Evolutionary conservation across 2,797 vertebrate genomes (phyloP), one percentile per base, ranked within the genome.

Genomic region (Phataginus tetradactyla): DNA sequence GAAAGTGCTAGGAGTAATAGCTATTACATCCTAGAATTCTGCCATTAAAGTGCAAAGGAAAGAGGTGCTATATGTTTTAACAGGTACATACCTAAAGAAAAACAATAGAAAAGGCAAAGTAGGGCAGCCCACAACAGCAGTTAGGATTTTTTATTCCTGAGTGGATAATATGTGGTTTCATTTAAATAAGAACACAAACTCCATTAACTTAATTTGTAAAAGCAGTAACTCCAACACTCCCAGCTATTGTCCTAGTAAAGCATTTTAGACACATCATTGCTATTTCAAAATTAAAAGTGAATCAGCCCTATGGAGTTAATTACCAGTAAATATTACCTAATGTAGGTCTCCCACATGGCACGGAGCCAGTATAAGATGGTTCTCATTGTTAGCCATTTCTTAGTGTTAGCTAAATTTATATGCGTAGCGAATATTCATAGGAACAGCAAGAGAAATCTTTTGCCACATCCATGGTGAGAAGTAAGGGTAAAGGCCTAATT

Each of bases 221-320:
- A 80, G 64, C 90, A 68, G 4, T 64, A 79, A 92, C 78, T 89
- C 92, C 78, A 75, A 68, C 92, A 86, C 53, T 91, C 81, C 39
- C 86, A 92, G 96, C 74, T 63, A 85, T 20, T 45, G 63, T 72
- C 85, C 79, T 34, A 49, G 32, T 61, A 95, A 96, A 63, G 71
- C 78, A 68, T 69, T 97, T 97, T 80, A 96, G 96, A 96, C 69
- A 81, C 39, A 39, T 91, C 91, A 77, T 57, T 34, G 91, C 79
- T 51, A 37, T 78, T 88, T 97, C 49, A 42, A 97, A 96, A 97
- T 95, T 97, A 93, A 95, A 96, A 97, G 94, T 55, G 80, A 97
- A 90, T 95, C 95, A 92, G 88, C 93, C 95, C 95, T 93, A 77
- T 27, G 55, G 94, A 96, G 97, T 91, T 97, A 97, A 97, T 95